Base-by-base conservation (phyloP, 1,140 invertebrate species). In the Centruroides vittatus region DNA sequence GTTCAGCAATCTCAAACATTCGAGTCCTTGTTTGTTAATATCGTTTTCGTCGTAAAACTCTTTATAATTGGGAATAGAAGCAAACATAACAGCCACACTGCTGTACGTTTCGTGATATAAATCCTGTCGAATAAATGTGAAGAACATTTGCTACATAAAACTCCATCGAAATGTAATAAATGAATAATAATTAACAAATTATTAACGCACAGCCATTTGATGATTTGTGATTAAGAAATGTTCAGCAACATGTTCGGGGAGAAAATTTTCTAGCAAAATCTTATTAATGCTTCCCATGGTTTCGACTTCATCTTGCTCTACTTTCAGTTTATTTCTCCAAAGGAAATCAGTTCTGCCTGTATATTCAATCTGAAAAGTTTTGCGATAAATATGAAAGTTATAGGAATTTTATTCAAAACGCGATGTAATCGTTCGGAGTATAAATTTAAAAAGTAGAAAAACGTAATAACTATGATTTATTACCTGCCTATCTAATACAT, bases 1-100 rank as follows among this genome's bases (percentile, higher is more conserved):
- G 72, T 99, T 99, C 0, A 99, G 77, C 12, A 99, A 78, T 60
- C 94, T 75, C 52, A 99, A 73, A 73, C 93, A 98, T 73, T 98
- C 95, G 8, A 98, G 74, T 0, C 95, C 95, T 75, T 96, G 92
- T 70, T 95, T 93, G 70, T 93, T 96, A 61, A 96, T 91, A 72
- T 98, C 93, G 36, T 88, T 93, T 75, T 98, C 93, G 70, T 94
- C 93, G 71, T 98, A 98, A 73, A 98, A 98, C 71, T 98, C 93
- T 69, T 95, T 96, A 74, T 97, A 98, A 76, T 99, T 98, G 10
- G 94, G 93, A 69, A 99, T 97, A 0, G 92, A 96, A 0, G 93
- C 94, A 70, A 98, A 98, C 89, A 98, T 94, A 0, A 98, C 93
- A 0, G 89, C 93, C 55, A 98, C 92, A 69, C 88, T 91, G 13